Evolutionary conservation across 2,888 invertebrate genomes (phyloP), one percentile per base, ranked within the genome.

Genomic region (Bruchidius siliquastri): DNA sequence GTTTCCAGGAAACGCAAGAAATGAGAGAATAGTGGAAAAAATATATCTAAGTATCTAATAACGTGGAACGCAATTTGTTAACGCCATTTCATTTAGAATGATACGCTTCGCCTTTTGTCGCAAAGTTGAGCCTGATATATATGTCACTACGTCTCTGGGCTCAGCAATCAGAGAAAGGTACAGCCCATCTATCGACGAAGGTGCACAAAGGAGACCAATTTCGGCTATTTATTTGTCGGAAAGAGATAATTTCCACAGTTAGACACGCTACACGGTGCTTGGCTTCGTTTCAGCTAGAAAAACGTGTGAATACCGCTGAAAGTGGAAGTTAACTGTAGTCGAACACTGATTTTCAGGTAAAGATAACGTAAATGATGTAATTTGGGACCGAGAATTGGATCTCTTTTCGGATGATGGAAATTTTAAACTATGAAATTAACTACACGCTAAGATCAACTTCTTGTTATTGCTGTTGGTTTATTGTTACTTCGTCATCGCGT

Each of bases 221-320:
- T 69, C 21, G 69, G 66, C 68, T 71, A 71, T 73, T 73, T 71
- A 73, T 73, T 49, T 69, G 71, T 72, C 71, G 69, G 71, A 73
- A 73, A 66, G 73, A 66, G 69, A 73, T 71, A 71, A 72, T 73
- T 73, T 73, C 71, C 32, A 68, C 71, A 68, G 67, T 73, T 72
- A 73, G 73, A 72, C 73, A 73, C 71, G 73, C 73, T 71, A 73
- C 18, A 49, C 49, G 49, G 49, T 49, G 49, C 49, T 1, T 49
- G 49, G 49, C 13, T 13, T 49, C 49, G 49, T 13, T 49, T 49
- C 10, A 49, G 49, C 49, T 49, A 49, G 49, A 49, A 49, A 49
- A 49, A 49, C 49, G 49, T 49, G 49, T 49, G 49, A 49, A 49
- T 49, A 49, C 13, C 49, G 49, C 49, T 49, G 49, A 49, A 49